Conservation (phyloP, 2,888 invertebrate genomes). For the Strigamia crassipes region DNA sequence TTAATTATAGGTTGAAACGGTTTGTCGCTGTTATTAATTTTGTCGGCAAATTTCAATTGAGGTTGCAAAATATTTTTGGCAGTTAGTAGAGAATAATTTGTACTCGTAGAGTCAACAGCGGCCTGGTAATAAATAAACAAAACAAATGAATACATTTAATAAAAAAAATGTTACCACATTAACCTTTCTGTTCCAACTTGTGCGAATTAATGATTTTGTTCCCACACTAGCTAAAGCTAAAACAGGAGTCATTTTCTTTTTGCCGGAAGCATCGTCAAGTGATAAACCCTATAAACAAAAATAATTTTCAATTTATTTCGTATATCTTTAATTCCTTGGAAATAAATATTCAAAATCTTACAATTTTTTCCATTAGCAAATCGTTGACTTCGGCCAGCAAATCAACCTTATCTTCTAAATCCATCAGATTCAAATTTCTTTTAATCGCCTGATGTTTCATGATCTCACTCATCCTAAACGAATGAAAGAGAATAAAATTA, state of each 20-base stretch:
- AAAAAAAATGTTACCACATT: not conserved
- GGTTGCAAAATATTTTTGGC: slow-evolving; percentile 76
- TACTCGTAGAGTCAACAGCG: not conserved
- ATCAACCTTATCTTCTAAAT: slow-evolving; percentile 73
- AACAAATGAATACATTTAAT: not conserved
- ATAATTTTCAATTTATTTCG: slow-evolving; percentile 8
- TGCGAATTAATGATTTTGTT: slow-evolving; percentile 53
- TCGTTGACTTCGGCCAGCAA: slow-evolving; percentile 82
- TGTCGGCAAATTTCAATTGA: slow-evolving; percentile 80
- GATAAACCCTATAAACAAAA: slow-evolving; percentile 55
- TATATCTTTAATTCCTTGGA: not conserved
- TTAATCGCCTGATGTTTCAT: slow-evolving; percentile 65
- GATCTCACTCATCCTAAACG: slow-evolving; percentile 63
- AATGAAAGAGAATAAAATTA: slow-evolving; percentile 38
- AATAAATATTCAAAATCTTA: slow-evolving; percentile 59
- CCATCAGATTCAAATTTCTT: slow-evolving; percentile 65
- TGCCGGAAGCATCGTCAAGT: slow-evolving; percentile 59
- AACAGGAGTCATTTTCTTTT: slow-evolving; percentile 57
- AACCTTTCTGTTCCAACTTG: slow-evolving; percentile 57
- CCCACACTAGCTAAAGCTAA: slow-evolving; percentile 52
- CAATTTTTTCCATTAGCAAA: slow-evolving; percentile 77
- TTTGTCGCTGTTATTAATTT: slow-evolving; percentile 76
- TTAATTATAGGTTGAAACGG: slow-evolving; percentile 83
- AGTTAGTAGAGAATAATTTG: slow-evolving; percentile 63
- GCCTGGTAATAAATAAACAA: slow-evolving; percentile 1